Percentiles rank a stretch among this genome's conserved stretches.
These are phyloP conservation scores for Noctua janthe DNA, from an alignment of 2,888 invertebrate genomes.

Conservation along the genomic window DNA sequence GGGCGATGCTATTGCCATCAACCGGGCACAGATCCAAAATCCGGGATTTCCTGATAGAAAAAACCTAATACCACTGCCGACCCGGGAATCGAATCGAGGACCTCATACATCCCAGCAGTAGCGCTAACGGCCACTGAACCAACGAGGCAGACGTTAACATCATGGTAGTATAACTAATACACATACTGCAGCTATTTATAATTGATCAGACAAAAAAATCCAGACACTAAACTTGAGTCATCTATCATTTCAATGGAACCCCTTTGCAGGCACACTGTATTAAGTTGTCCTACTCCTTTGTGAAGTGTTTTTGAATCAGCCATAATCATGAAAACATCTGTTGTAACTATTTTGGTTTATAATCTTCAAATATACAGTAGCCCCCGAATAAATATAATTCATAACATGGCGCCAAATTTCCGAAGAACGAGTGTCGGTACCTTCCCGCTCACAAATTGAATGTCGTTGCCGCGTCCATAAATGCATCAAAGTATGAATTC, in stretches of 20 bases:
- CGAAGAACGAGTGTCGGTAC: slow-evolving; percentile 13
- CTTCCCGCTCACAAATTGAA: slow-evolving; percentile 27
- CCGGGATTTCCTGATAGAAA: background rate
- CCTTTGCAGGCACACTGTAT: background rate
- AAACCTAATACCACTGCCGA: background rate
- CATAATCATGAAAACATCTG: background rate
- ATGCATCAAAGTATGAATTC: slow-evolving; percentile 25
- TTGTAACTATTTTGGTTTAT: background rate
- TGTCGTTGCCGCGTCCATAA: slow-evolving; percentile 16
- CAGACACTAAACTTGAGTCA: background rate
- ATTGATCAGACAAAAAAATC: slow-evolving; percentile 2
- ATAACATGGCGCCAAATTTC: slow-evolving; percentile 50
- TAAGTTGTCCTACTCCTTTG: background rate
- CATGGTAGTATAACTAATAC: background rate
- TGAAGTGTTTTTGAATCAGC: slow-evolving; percentile 12
- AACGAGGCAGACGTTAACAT: background rate
- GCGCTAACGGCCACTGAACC: background rate
- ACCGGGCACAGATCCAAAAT: background rate
- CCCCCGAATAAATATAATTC: slow-evolving; percentile 2
- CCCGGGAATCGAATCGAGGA: background rate
- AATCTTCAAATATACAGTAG: background rate
- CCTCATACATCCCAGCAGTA: background rate
- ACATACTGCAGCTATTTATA: background rate
- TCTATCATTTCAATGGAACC: background rate
- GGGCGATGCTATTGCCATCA: background rate